phyloP scores from a whole-genome alignment of 2,797 vertebrate genomes.

The Rhodeus uyekii region DNA sequence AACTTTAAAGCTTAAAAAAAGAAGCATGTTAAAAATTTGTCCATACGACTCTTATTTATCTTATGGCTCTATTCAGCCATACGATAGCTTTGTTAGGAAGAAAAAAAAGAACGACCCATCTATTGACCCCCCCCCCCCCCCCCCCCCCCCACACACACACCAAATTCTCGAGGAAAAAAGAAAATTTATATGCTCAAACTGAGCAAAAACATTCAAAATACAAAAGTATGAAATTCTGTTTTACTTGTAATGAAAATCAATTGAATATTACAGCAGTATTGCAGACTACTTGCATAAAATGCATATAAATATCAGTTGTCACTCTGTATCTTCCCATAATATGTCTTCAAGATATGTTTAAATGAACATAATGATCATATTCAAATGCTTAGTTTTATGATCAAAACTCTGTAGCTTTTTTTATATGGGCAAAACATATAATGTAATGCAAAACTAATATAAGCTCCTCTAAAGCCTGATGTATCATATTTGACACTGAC shows the following conservation, averaged over 20 bases:
- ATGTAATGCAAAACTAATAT: background rate
- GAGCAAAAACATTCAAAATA: background rate
- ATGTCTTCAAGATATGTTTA: no score
- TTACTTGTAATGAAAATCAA: background rate
- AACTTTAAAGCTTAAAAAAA: background rate
- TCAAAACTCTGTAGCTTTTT: background rate
- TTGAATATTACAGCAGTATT: background rate
- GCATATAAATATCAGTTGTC: background rate
- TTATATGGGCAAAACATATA: background rate
- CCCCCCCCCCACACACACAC: no score
- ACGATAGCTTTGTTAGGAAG: background rate
- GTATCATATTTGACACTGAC: background rate
- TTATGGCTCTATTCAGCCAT: background rate
- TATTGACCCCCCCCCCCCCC: no score
- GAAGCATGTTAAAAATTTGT: background rate
- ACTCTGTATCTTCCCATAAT: background rate
- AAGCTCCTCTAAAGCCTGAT: background rate
- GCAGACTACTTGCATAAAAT: background rate
- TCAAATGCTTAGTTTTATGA: background rate
- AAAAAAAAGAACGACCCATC: background rate
- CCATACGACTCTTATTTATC: background rate
- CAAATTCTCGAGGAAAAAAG: background rate
- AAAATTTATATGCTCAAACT: background rate
- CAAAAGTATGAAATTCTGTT: background rate
- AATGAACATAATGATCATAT: background rate